phyloP scores from a whole-genome alignment of 2,797 vertebrate species.

The Orientallactaga sibirica region DNA sequence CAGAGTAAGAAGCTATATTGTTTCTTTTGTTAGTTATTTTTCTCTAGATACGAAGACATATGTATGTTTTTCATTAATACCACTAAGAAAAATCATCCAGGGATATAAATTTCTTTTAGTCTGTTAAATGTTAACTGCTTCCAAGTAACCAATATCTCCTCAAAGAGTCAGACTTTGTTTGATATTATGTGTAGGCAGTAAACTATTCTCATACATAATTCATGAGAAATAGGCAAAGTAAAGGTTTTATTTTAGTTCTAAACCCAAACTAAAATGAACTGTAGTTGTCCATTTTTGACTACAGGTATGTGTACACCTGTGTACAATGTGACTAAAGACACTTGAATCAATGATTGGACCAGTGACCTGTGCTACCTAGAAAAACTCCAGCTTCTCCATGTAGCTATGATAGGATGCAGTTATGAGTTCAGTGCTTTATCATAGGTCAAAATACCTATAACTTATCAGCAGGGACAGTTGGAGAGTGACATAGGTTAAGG shows the following conservation, averaged over 20 bases:
- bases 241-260: constrained; percentile 77
- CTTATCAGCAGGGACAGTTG: neutral
- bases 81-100: constrained; percentile 36
- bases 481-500: neutral
- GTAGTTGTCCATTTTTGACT: constrained; percentile 52
- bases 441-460: neutral
- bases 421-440: constrained; percentile 46
- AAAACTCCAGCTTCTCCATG: neutral
- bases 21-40: constrained; percentile 47
- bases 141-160: constrained; percentile 69
- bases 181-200: constrained; percentile 68
- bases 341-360: neutral
- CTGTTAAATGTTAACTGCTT: constrained; percentile 69
- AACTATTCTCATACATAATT: constrained; percentile 74
- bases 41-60: neutral
- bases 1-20: neutral
- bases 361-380: neutral
- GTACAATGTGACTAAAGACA: no score
- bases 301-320: neutral
- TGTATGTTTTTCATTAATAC: constrained; percentile 56
- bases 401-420: neutral
- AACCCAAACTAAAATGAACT: constrained; percentile 54
- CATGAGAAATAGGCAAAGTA: constrained; percentile 49
- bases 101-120: constrained; percentile 79
- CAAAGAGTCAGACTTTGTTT: constrained; percentile 72